Percentiles rank a stretch among this genome's conserved stretches.
Evolutionary conservation across 1,140 invertebrate species (phyloP).

Genomic region (Drosophila carrolli): DNA sequence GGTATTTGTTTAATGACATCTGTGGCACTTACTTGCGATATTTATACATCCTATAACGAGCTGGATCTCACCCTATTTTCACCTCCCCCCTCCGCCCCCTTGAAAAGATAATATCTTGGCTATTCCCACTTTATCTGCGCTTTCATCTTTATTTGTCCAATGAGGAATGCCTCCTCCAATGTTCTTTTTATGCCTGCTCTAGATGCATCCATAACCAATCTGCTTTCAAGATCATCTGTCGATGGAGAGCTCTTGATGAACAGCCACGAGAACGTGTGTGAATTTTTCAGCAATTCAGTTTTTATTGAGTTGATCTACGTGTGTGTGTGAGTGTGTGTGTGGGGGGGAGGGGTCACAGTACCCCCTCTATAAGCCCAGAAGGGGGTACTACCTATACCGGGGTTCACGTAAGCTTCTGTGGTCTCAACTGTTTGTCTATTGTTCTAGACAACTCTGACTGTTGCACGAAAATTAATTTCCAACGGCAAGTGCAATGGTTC

Average conservation of each 20-base stretch:
- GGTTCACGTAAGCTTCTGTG: slow-evolving; percentile 55
- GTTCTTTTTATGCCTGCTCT: slow-evolving; percentile 23
- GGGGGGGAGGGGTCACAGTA: background rate
- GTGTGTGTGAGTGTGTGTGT: background rate
- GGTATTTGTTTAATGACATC: slow-evolving; percentile 3
- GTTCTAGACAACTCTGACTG: slow-evolving; percentile 72
- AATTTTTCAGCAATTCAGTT: slow-evolving; percentile 41
- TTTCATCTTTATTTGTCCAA: slow-evolving; percentile 23
- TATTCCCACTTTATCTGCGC: slow-evolving; percentile 23
- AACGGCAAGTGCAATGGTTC: slow-evolving; percentile 72
- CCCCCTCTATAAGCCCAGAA: background rate
- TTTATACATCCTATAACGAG: background rate
- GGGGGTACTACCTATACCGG: slow-evolving; percentile 23
- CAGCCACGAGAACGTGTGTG: slow-evolving; percentile 57
- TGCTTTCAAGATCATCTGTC: slow-evolving; percentile 43
- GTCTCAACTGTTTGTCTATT: slow-evolving; percentile 70
- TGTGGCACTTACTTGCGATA: slow-evolving; percentile 7
- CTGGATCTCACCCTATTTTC: background rate
- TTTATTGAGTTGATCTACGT: slow-evolving; percentile 53
- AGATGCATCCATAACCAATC: slow-evolving; percentile 39
- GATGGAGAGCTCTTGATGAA: slow-evolving; percentile 18
- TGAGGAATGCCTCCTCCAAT: slow-evolving; percentile 1
- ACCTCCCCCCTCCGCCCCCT: too few species aligned
- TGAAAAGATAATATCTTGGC: background rate
- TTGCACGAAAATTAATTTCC: slow-evolving; percentile 81